Percentiles rank a stretch among this genome's conserved stretches.
These are phyloP conservation scores for Acrobasis suavella DNA, from an alignment of 2,888 invertebrate genomes.

Conservation along the genomic window DNA sequence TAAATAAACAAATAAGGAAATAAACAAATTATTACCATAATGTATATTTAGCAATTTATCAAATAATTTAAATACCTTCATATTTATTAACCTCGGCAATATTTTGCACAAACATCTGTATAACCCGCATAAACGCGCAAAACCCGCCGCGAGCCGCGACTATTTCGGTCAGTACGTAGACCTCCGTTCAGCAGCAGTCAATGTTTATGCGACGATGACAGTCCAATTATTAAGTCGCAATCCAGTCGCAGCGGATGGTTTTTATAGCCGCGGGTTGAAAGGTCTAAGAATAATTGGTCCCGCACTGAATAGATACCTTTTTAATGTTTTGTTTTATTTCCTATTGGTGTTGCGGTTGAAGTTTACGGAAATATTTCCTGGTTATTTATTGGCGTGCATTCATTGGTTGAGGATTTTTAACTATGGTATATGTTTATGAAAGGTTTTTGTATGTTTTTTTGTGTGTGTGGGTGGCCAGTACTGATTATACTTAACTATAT, in stretches of 20 bases:
- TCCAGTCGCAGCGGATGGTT: constrained; percentile 17
- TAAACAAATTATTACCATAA: too few species aligned
- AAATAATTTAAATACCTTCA: too few species aligned
- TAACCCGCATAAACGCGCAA: background rate
- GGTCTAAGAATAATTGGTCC: constrained; percentile 20
- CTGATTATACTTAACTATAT: too few species aligned
- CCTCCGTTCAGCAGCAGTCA: constrained; percentile 7
- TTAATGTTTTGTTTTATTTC: constrained; percentile 18
- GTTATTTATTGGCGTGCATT: background rate
- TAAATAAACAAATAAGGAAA: too few species aligned
- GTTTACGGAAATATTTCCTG: background rate
- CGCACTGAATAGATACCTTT: constrained; percentile 13
- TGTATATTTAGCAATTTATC: too few species aligned
- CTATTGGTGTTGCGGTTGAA: background rate
- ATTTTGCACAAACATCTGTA: too few species aligned
- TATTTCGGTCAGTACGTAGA: background rate
- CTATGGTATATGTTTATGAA: too few species aligned
- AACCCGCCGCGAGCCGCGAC: background rate
- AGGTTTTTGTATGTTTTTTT: too few species aligned
- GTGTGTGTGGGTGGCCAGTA: too few species aligned
- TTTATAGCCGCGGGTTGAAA: constrained; percentile 18
- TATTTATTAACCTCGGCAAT: too few species aligned
- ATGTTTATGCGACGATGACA: constrained; percentile 23
- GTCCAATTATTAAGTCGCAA: constrained; percentile 22
- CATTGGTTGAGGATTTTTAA: too few species aligned